Evolutionary conservation across 2,888 invertebrate species (phyloP).

Genomic region (Eulithis testata): DNA sequence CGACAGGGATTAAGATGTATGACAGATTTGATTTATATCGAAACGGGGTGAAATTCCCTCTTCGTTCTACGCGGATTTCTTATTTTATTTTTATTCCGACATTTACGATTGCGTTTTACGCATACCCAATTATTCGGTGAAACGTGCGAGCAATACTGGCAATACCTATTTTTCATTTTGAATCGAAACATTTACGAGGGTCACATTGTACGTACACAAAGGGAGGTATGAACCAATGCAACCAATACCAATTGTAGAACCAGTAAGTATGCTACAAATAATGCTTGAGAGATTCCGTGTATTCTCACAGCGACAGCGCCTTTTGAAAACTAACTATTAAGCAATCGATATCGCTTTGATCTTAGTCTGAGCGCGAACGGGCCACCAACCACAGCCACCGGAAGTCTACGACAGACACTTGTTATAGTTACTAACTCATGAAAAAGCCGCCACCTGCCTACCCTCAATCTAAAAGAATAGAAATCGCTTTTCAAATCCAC

Average conservation of each 20-base stretch:
- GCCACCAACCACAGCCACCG: no score
- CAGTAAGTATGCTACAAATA: no score
- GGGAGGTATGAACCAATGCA: neutral
- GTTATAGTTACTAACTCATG: neutral
- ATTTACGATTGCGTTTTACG: slow-evolving; percentile 9
- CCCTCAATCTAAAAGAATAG: neutral
- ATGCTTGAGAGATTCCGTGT: no score
- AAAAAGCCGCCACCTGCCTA: neutral
- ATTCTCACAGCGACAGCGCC: no score
- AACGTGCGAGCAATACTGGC: slow-evolving; percentile 2
- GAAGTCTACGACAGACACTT: no score
- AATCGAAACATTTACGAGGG: neutral
- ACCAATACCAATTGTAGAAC: no score
- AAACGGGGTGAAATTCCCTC: slow-evolving; percentile 11
- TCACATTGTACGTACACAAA: neutral
- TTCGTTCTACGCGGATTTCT: slow-evolving; percentile 14
- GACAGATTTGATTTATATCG: slow-evolving; percentile 21
- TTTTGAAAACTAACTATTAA: no score
- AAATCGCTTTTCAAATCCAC: neutral
- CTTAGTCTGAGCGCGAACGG: no score
- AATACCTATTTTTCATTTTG: neutral
- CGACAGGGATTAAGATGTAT: slow-evolving; percentile 23
- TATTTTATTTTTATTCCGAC: slow-evolving; percentile 14
- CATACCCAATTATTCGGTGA: slow-evolving; percentile 7
- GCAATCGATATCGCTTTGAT: no score